A percentile compares a stretch with the other conserved stretches of the same genome.
Conservation (phyloP, 2,888 invertebrate genomes). For the Ormyrus labotus region DNA sequence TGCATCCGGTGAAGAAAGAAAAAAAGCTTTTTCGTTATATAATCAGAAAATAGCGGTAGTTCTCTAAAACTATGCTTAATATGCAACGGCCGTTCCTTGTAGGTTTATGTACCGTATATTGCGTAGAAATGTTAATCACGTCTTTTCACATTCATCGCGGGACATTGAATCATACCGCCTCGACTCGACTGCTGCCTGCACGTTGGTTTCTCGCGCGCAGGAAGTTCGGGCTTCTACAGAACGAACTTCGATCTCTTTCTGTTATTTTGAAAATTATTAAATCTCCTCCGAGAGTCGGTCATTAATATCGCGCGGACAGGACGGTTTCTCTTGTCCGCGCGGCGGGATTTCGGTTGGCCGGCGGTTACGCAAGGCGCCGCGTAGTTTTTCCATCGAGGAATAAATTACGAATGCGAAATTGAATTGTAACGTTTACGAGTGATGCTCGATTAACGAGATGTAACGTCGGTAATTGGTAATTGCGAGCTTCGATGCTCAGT, state of each 20-base stretch:
- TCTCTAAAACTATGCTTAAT: slow-evolving; percentile 26
- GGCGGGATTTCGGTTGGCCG: too few relatives aligned
- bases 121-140: slow-evolving; percentile 32
- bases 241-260: neutral
- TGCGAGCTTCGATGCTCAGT: too few relatives aligned
- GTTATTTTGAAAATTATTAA: neutral
- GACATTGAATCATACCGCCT: slow-evolving; percentile 5
- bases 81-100: slow-evolving; percentile 23
- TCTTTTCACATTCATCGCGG: slow-evolving; percentile 28
- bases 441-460: too few relatives aligned
- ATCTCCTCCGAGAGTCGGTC: too few relatives aligned
- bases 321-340: too few relatives aligned
- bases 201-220: neutral
- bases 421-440: too few relatives aligned
- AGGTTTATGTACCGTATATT: slow-evolving; percentile 20
- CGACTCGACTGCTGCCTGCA: neutral
- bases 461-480: too few relatives aligned
- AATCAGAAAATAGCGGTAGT: slow-evolving; percentile 22
- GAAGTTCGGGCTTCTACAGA: neutral
- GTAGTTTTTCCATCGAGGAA: too few relatives aligned
- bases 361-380: too few relatives aligned
- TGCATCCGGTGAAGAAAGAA: neutral
- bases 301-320: too few relatives aligned
- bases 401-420: too few relatives aligned
- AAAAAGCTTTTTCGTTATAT: slow-evolving; percentile 1